A percentile compares a stretch with the other conserved stretches of the same genome.
These are phyloP conservation scores for Sturnira hondurensis DNA, from an alignment of 2,113 vertebrate genomes.

Conservation along the genomic window DNA sequence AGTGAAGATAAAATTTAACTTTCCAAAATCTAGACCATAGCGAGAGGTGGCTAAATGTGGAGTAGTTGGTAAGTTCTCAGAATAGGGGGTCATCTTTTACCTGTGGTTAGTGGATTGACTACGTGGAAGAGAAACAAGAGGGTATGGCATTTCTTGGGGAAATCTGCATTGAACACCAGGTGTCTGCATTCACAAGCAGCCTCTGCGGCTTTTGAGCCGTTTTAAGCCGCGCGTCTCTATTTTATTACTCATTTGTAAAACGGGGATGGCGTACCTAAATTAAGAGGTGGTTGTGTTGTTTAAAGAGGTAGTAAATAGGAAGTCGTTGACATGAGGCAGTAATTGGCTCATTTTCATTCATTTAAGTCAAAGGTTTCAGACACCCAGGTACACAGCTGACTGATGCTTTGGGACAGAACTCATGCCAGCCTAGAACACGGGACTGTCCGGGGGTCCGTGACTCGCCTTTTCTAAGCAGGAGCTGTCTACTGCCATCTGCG, in stretches of 20 bases:
- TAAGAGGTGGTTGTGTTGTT: not conserved
- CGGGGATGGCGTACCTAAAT: not conserved
- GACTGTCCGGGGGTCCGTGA: too few species aligned
- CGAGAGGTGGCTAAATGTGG: not conserved
- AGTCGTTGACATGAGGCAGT: too few species aligned
- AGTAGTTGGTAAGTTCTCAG: not conserved
- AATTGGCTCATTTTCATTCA: not conserved
- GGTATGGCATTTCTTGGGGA: not conserved
- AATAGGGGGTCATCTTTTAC: not conserved
- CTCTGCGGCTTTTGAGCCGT: not conserved
- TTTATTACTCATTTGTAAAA: not conserved
- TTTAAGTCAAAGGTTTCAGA: not conserved
- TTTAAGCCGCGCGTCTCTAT: not conserved
- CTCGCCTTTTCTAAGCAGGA: not conserved
- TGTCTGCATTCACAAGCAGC: not conserved
- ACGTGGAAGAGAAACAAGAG: not conserved
- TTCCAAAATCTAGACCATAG: not conserved
- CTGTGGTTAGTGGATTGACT: not conserved
- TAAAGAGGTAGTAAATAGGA: not conserved
- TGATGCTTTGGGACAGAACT: not conserved
- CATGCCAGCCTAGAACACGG: not conserved
- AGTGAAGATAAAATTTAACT: conserved; percentile 39
- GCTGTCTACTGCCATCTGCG: not conserved
- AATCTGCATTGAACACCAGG: not conserved
- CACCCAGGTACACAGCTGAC: too few species aligned